Evolutionary conservation across 2,888 invertebrate species (phyloP), one percentile per base, ranked within the genome.

Genomic region (Coelopa pilipes): DNA sequence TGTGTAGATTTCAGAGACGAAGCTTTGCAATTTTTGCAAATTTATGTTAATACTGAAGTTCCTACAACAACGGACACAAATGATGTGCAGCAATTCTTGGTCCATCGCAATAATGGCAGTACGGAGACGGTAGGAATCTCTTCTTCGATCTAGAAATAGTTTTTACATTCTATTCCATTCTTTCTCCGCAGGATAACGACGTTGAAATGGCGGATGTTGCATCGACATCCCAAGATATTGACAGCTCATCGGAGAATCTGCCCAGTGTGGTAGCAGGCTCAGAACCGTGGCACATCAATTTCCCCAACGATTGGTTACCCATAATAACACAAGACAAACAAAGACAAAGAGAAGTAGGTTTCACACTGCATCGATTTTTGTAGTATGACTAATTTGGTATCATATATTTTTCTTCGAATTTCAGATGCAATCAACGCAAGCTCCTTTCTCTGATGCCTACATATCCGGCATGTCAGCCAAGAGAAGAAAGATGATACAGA

Each of bases 381-480:
- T n/a, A 7, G 1, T 63, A 45, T 63, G n/a, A 55, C 4, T 12
- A 12, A 4, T 55, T 55, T 57, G 2, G 1, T 17, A 21, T 1
- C 19, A 21, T 60, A 11, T 60, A 11, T 59, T 70, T 60, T 73
- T 15, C 21, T 47, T 53, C 15, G 17, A 34, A 47, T 62, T 65
- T 70, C 34, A 69, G 57, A 62, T 68, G 45, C 57, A 68, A 68
- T 21, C 49, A 24, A 50, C 47, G 53, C 90, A 89, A 81, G 84
- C 89, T 1, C 92, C 93, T 46, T 93, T 93, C 86, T 97, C 97
- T 83, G 97, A 97, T 88, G 96, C 95, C 0, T 98, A 97, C 87
- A 89, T 97, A 62, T 92, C 93, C 11, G 95, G 96, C 13, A 93
- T 97, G 93, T 96, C 98, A 15, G 92, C 94, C 57, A 95, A 96